These are phyloP conservation scores for Polypedilum pembai DNA, from an alignment of 1,140 invertebrate species.

Conservation along the genomic window DNA sequence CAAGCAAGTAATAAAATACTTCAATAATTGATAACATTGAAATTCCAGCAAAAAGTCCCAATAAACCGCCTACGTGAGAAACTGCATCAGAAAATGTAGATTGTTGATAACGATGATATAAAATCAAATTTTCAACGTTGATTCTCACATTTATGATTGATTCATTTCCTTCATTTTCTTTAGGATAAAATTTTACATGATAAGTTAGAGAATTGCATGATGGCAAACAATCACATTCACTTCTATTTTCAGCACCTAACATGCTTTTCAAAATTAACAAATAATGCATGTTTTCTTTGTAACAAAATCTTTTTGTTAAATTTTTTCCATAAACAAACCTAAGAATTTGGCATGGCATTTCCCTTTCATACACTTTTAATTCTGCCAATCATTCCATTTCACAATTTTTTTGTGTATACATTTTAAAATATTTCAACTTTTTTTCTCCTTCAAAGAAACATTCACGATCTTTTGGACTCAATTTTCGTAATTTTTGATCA, in stretches of 20 bases:
- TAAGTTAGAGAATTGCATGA: slow-evolving; percentile 53
- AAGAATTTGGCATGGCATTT: slow-evolving; percentile 49
- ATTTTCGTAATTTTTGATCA: background rate
- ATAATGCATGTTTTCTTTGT: slow-evolving; percentile 36
- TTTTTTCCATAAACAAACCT: slow-evolving; percentile 51
- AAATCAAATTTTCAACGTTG: slow-evolving; percentile 50
- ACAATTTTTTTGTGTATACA: slow-evolving; percentile 55
- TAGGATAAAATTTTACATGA: slow-evolving; percentile 45
- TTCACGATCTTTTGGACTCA: slow-evolving; percentile 44
- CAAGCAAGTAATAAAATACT: slow-evolving; percentile 48
- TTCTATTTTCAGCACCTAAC: slow-evolving; percentile 54
- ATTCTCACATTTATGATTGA: slow-evolving; percentile 44
- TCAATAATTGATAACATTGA: slow-evolving; percentile 48
- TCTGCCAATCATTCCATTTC: slow-evolving; percentile 56
- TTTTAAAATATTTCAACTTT: slow-evolving; percentile 45
- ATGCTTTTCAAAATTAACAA: slow-evolving; percentile 36
- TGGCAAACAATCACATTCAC: slow-evolving; percentile 55
- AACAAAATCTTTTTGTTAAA: slow-evolving; percentile 42
- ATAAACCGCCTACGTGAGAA: no score
- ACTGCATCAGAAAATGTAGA: background rate
- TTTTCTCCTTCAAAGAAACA: slow-evolving; percentile 53
- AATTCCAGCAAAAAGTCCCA: no score
- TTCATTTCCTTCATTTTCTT: background rate
- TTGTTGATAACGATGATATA: slow-evolving; percentile 34
- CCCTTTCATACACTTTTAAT: slow-evolving; percentile 58